A percentile compares a stretch with the other conserved stretches of the same genome.
These are phyloP conservation scores for Ylistrum balloti DNA, from an alignment of 1,140 invertebrate genomes.

Conservation along the genomic window DNA sequence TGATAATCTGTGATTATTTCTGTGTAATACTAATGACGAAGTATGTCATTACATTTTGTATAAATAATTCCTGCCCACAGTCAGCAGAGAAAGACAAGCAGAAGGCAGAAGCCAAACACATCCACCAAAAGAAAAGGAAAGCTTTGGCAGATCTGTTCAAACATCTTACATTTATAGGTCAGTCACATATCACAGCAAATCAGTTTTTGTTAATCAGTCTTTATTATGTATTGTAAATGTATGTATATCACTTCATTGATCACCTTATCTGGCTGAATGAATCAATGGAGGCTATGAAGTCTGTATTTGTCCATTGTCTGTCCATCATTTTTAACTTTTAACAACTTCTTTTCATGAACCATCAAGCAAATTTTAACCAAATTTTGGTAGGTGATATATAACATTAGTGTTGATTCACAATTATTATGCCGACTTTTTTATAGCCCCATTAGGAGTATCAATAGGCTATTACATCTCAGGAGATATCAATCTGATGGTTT, in stretches of 20 bases:
- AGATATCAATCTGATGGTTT: no score
- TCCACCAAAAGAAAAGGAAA: conserved; percentile 92
- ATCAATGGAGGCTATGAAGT: neutral
- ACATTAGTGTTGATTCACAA: neutral
- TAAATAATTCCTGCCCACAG: conserved; percentile 77
- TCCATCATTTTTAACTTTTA: neutral
- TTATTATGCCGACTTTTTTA: neutral
- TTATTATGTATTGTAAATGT: no score
- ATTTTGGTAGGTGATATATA: no score
- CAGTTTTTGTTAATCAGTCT: no score
- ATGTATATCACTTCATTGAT: no score
- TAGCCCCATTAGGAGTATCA: neutral
- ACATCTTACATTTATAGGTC: conserved; percentile 85
- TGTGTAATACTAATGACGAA: no score
- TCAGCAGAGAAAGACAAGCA: conserved; percentile 89
- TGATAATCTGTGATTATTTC: no score
- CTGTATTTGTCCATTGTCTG: neutral
- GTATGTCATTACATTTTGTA: no score
- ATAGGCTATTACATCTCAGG: no score
- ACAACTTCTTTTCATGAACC: neutral
- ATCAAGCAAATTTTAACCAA: neutral
- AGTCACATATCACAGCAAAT: neutral
- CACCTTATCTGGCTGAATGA: neutral
- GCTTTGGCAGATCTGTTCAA: conserved; percentile 93
- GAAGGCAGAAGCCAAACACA: conserved; percentile 88